Conservation (phyloP, 2,113 vertebrate species). For the Glaucomys volans region DNA sequence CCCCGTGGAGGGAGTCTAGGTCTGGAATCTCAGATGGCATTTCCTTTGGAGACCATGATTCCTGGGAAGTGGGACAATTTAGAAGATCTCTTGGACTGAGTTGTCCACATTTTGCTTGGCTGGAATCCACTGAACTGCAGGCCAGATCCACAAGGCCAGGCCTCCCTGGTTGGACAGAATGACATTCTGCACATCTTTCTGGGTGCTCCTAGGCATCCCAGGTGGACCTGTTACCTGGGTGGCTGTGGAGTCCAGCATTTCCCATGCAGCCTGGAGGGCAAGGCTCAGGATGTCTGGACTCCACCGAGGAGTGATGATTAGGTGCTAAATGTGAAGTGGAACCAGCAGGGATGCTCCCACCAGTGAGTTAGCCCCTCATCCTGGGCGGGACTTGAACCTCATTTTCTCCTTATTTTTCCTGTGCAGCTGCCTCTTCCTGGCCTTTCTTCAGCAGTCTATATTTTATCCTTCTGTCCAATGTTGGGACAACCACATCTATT, state of each 20-base stretch:
- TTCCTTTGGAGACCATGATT: not conserved
- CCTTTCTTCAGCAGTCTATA: slow-evolving; percentile 49
- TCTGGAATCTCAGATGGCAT: not conserved
- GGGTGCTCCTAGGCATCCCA: slow-evolving; percentile 32
- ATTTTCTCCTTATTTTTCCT: not conserved
- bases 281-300: slow-evolving; percentile 70
- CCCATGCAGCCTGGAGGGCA: slow-evolving; percentile 47
- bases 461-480: slow-evolving; percentile 51
- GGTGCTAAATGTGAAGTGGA: slow-evolving; percentile 78
- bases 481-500: slow-evolving; percentile 25
- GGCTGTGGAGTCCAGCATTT: slow-evolving; percentile 56
- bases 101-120: not conserved
- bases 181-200: not conserved
- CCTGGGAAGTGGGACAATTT: not conserved
- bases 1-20: not conserved
- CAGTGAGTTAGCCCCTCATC: slow-evolving; percentile 71
- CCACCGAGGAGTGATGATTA: slow-evolving; percentile 82
- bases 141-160: not conserved
- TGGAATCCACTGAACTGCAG: not conserved
- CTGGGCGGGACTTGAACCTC: slow-evolving; percentile 47
- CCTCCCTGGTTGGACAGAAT: not conserved
- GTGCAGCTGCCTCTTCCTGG: slow-evolving; percentile 59
- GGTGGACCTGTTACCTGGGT: slow-evolving; percentile 56
- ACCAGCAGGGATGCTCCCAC: slow-evolving; percentile 64
- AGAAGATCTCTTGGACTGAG: slow-evolving; percentile 6